phyloP scores from a whole-genome alignment of 1,140 invertebrate species.

The Hyphantria cunea region DNA sequence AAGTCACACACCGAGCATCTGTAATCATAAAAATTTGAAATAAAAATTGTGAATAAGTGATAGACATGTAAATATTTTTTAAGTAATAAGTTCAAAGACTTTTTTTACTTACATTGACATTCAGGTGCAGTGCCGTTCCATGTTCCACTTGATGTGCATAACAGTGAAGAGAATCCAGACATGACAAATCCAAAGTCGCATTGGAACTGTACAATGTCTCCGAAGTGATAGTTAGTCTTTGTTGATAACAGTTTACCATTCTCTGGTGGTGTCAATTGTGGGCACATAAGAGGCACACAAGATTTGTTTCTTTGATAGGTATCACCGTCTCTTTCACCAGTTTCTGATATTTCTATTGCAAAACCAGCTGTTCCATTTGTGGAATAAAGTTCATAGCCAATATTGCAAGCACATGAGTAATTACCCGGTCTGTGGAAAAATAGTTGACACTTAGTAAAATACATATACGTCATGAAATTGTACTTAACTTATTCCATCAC shows the following conservation, averaged over 20 bases:
- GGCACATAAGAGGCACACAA: slow-evolving; percentile 96
- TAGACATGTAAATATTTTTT: no score
- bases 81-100: background rate
- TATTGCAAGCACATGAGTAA: slow-evolving; percentile 94
- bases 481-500: background rate
- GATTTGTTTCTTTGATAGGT: slow-evolving; percentile 96
- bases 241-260: slow-evolving; percentile 95
- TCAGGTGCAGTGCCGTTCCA: slow-evolving; percentile 97
- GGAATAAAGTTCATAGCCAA: slow-evolving; percentile 95
- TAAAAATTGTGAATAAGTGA: background rate
- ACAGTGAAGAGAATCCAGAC: slow-evolving; percentile 90
- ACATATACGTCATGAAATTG: background rate
- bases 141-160: slow-evolving; percentile 93
- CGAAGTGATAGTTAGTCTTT: slow-evolving; percentile 92
- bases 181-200: slow-evolving; percentile 98
- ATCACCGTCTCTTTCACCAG: slow-evolving; percentile 93
- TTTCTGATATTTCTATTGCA: slow-evolving; percentile 90
- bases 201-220: slow-evolving; percentile 94
- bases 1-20: slow-evolving; percentile 94
- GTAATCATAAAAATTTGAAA: slow-evolving; percentile 49
- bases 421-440: slow-evolving; percentile 86
- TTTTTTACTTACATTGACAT: slow-evolving; percentile 90
- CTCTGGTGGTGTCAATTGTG: slow-evolving; percentile 89
- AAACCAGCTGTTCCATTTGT: slow-evolving; percentile 96
- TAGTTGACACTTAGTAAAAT: background rate